A percentile compares a stretch with the other conserved stretches of the same genome.
These are phyloP conservation scores for Dyspetes luteomarginatus DNA, from an alignment of 2,888 invertebrate genomes.

Conservation along the genomic window DNA sequence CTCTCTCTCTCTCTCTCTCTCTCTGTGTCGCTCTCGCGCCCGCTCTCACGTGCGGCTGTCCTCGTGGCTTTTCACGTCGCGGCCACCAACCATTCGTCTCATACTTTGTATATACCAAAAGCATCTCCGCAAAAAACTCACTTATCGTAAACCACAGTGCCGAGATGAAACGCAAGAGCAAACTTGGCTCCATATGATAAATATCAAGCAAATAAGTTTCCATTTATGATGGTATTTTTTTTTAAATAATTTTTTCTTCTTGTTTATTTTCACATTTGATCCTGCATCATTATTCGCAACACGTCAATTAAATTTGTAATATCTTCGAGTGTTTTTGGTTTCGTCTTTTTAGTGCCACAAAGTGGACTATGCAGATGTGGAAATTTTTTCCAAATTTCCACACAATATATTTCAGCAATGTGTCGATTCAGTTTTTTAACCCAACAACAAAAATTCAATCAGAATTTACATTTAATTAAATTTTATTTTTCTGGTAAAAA, in stretches of 20 bases:
- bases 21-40: neutral
- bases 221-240: neutral
- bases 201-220: neutral
- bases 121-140: constrained; percentile 27
- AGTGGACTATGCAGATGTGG: too few relatives aligned
- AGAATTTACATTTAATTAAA: too few relatives aligned
- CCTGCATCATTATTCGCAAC: too few relatives aligned
- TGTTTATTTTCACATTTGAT: too few relatives aligned
- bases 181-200: neutral
- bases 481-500: too few relatives aligned
- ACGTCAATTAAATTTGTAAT: too few relatives aligned
- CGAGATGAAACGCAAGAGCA: neutral
- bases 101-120: neutral
- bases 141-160: constrained; percentile 17
- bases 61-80: constrained; percentile 23
- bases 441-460: too few relatives aligned
- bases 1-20: neutral
- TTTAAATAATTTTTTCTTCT: neutral
- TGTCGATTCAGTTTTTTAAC: too few relatives aligned
- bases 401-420: too few relatives aligned
- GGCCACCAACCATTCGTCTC: neutral
- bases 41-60: neutral
- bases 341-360: too few relatives aligned
- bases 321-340: too few relatives aligned
- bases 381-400: too few relatives aligned